These are phyloP conservation scores for Helicolenus hilgendorfi DNA, from an alignment of 2,797 vertebrate species.

Conservation along the genomic window DNA sequence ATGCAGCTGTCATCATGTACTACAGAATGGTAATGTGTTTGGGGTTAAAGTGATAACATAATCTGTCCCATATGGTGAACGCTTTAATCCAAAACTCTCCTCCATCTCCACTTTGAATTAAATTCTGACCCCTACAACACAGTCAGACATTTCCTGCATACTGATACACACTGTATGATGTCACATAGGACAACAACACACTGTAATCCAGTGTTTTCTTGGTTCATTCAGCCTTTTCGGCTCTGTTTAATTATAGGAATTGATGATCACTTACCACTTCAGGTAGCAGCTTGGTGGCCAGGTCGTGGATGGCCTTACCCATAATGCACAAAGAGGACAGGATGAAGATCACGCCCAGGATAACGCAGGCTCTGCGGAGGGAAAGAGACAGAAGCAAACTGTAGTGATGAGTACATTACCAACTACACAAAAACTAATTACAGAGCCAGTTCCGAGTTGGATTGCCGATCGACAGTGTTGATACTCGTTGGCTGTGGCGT, in stretches of 20 bases:
- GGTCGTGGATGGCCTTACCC: conserved; percentile 97
- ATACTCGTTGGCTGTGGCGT: background rate
- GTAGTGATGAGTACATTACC: background rate
- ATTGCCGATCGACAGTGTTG: background rate
- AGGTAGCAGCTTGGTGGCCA: conserved; percentile 95
- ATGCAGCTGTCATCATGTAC: background rate
- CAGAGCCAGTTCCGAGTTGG: background rate
- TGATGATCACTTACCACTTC: conserved; percentile 93
- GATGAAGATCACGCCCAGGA: conserved; percentile 97
- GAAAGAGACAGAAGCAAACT: background rate
- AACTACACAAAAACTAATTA: background rate
- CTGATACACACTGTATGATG: background rate
- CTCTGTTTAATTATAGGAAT: background rate
- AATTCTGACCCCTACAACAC: background rate
- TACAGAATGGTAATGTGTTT: background rate
- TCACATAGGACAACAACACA: too few relatives aligned
- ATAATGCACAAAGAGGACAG: conserved; percentile 97
- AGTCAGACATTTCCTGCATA: background rate
- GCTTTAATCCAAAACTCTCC: conserved; percentile 31
- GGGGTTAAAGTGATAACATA: conserved; percentile 20
- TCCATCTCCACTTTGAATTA: background rate
- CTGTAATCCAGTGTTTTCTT: background rate
- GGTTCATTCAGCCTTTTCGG: background rate
- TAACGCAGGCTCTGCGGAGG: conserved; percentile 93
- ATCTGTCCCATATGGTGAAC: conserved; percentile 28